These are phyloP conservation scores for Mesocricetus auratus DNA, from an alignment of 2,113 vertebrate species.

Conservation along the genomic window DNA sequence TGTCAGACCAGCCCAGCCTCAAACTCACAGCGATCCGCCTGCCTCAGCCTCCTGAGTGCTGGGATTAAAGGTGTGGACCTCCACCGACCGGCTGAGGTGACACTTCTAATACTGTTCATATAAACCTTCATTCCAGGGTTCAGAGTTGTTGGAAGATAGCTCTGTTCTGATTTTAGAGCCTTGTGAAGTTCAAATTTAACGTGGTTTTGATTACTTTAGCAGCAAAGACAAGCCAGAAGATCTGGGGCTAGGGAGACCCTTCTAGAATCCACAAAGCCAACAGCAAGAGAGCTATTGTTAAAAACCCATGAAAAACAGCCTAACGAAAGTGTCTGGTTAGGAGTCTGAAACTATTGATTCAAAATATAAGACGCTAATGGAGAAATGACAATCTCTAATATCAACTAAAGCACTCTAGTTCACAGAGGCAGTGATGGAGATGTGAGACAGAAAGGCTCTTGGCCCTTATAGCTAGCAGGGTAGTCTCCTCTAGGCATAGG, in stretches of 20 bases:
- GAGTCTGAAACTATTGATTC: constrained; percentile 39
- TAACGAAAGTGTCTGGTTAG: constrained; percentile 35
- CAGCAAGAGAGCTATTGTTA: constrained; percentile 4
- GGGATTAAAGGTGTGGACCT: too few relatives aligned
- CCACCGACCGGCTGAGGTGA: too few relatives aligned
- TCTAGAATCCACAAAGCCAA: background rate
- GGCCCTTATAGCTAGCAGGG: constrained; percentile 9
- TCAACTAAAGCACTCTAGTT: constrained; percentile 57
- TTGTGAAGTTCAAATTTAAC: constrained; percentile 50
- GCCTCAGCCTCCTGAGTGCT: too few relatives aligned
- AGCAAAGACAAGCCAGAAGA: background rate
- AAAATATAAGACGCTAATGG: constrained; percentile 40
- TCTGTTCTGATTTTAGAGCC: constrained; percentile 40
- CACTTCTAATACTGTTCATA: background rate
- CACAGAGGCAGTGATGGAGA: constrained; percentile 49
- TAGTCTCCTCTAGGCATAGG: background rate
- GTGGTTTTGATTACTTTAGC: constrained; percentile 24
- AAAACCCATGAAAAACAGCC: constrained; percentile 29
- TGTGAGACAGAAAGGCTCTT: constrained; percentile 26
- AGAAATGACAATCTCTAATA: constrained; percentile 44
- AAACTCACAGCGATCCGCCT: too few relatives aligned
- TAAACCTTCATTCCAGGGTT: constrained; percentile 9
- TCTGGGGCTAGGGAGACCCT: background rate
- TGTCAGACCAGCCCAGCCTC: too few relatives aligned
- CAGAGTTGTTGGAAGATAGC: background rate